These are phyloP conservation scores for Malurus elegans DNA, from an alignment of 2,113 vertebrate species.

Conservation along the genomic window DNA sequence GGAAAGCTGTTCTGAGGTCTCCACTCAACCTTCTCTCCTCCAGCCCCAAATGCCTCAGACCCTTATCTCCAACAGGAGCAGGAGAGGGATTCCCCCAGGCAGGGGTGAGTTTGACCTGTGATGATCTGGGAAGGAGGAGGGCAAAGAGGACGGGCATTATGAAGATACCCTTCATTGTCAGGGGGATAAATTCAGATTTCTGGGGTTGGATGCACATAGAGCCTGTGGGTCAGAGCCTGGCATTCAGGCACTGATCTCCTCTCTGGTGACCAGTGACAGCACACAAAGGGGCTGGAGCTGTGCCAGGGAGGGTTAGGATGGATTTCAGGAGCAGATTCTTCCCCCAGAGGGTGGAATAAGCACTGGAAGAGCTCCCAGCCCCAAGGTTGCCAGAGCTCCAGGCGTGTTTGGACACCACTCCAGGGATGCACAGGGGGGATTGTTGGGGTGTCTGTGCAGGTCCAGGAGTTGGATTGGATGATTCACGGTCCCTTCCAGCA, in stretches of 20 bases:
- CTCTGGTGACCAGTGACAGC: not conserved
- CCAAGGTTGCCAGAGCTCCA: not conserved
- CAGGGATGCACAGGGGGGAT: not conserved
- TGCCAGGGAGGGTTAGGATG: not conserved
- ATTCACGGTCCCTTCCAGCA: fast-evolving
- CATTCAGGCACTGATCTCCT: not conserved
- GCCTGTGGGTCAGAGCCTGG: not conserved
- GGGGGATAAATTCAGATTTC: not conserved
- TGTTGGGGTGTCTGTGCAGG: not conserved
- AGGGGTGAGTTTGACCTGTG: not conserved
- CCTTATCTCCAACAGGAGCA: fast-evolving
- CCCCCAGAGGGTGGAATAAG: not conserved
- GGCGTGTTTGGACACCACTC: fast-evolving
- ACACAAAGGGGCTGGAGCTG: not conserved
- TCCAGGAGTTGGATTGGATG: not conserved
- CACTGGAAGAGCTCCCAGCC: not conserved
- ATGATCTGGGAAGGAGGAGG: not conserved
- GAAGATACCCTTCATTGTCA: not conserved
- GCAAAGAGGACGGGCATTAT: fast-evolving
- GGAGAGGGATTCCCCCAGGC: not conserved
- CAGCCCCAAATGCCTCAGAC: not conserved
- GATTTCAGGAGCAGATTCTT: not conserved
- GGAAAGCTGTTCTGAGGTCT: not conserved
- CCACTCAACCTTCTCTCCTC: no score
- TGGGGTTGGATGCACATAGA: not conserved